A percentile compares a stretch with the other conserved stretches of the same genome.
Conservation (phyloP, 1,140 invertebrate species). For the Diachasma alloeum region DNA sequence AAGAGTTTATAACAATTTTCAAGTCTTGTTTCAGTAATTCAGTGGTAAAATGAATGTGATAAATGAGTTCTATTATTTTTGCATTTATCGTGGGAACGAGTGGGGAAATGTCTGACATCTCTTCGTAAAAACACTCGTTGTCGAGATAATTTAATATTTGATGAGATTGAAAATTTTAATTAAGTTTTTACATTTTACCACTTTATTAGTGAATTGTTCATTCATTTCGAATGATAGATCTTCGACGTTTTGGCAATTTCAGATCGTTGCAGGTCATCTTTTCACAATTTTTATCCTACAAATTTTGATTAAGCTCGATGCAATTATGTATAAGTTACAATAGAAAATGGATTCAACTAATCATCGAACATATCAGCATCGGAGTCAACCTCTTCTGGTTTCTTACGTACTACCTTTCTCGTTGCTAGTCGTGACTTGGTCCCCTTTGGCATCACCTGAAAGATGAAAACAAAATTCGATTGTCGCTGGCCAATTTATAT, state of each 20-base stretch:
- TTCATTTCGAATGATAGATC: not conserved
- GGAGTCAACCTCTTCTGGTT: constrained; percentile 27
- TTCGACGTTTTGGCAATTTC: not conserved
- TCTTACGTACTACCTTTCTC: constrained; percentile 21
- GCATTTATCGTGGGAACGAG: not conserved
- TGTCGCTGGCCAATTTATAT: not conserved
- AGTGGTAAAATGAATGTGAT: not conserved
- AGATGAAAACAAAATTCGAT: not conserved
- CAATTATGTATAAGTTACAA: not conserved
- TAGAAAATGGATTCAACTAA: constrained; percentile 19
- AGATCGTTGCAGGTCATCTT: not conserved
- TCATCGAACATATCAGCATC: constrained; percentile 53
- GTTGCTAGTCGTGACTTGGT: constrained; percentile 38
- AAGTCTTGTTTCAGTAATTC: not conserved
- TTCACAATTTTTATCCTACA: not conserved
- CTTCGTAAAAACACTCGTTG: too few species aligned
- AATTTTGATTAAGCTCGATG: not conserved
- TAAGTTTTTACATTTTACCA: not conserved
- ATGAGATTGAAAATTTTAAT: not conserved
- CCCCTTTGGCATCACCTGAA: constrained; percentile 42
- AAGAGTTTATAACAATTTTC: not conserved
- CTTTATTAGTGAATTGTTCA: not conserved
- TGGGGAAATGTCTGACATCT: too few species aligned
- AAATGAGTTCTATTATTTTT: not conserved
- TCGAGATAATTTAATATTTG: not conserved